Base-by-base conservation (phyloP, 2,797 vertebrate genomes). In the Lithobates sylvaticus region DNA sequence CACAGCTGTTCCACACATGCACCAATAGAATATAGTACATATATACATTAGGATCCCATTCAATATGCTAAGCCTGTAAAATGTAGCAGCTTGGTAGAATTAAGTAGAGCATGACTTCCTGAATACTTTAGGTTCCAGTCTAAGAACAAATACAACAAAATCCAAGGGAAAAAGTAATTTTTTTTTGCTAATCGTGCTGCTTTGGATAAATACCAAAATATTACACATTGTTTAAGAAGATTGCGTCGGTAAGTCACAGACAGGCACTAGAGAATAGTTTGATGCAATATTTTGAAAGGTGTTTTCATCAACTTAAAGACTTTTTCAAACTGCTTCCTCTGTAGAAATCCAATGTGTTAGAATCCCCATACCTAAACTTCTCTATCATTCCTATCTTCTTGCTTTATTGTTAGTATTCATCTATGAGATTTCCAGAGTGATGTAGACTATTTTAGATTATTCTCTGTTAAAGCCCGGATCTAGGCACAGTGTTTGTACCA, bases 151-250 rank as follows among this genome's bases (percentile, higher is more conserved):
- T 26, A 65, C 88, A 89, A 88, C 69, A 81, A 83, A 89, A 81
- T 86, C 88, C 86, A 88, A 36, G 61, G n/a, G 89, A 83, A 83
- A 83, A 90, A 89, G 91, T 91, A n/a, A n/a, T 91, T 90, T 89
- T 90, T 87, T 88, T 47, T 89, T 91, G 23, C 90, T 91, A 89
- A 88, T 88, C 71, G 82, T 88, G 70, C 0, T 26, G 27, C 44
- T 88, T 91, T 92, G 92, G 85, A 82, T 82, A 83, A 78, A 85
- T 90, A 89, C 89, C 89, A 93, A 89, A 91, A 91, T 91, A 89
- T 92, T 92, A 90, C 87, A 86, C 86, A 88, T 91, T 92, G 86
- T 91, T 92, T 90, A 85, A 89, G 86, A 91, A 91, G 85, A 92
- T 90, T 91, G 90, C 88, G 88, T 89, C 91, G 88, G 92, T 92